phyloP scores from a whole-genome alignment of 2,113 vertebrate species.

The Mobula birostris region DNA sequence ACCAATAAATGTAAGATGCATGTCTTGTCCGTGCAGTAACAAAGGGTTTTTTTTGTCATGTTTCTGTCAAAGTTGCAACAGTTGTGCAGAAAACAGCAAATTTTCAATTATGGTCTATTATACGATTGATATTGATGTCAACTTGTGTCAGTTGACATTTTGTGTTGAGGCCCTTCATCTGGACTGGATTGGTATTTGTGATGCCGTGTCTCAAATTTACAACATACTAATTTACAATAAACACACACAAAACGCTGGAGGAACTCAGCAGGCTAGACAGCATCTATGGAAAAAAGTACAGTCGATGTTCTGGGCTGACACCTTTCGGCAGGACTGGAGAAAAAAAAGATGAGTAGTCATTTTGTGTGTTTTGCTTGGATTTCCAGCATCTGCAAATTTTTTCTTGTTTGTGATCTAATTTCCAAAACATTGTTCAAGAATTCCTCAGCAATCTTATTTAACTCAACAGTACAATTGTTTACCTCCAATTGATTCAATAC shows the following conservation, averaged over 20 bases:
- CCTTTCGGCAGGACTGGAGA: too few relatives aligned
- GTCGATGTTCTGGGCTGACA: too few relatives aligned
- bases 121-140: not conserved
- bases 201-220: not conserved
- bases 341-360: too few relatives aligned
- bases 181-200: too few relatives aligned
- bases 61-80: not conserved
- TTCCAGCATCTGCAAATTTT: too few relatives aligned
- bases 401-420: not conserved
- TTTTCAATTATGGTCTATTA: not conserved
- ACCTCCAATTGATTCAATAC: slow-evolving; percentile 52
- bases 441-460: not conserved
- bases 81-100: not conserved
- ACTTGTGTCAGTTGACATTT: too few relatives aligned
- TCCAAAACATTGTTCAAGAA: not conserved
- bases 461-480: not conserved
- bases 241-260: too few relatives aligned
- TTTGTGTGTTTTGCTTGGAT: too few relatives aligned
- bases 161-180: too few relatives aligned
- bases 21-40: too few relatives aligned
- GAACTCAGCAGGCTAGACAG: too few relatives aligned
- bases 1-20: not conserved
- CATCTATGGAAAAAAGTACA: too few relatives aligned
- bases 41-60: not conserved
- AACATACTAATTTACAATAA: not conserved